Percentiles rank a stretch among this genome's conserved stretches.
Evolutionary conservation across 2,888 invertebrate species (phyloP).

Genomic region (Cataglyphis albicans): DNA sequence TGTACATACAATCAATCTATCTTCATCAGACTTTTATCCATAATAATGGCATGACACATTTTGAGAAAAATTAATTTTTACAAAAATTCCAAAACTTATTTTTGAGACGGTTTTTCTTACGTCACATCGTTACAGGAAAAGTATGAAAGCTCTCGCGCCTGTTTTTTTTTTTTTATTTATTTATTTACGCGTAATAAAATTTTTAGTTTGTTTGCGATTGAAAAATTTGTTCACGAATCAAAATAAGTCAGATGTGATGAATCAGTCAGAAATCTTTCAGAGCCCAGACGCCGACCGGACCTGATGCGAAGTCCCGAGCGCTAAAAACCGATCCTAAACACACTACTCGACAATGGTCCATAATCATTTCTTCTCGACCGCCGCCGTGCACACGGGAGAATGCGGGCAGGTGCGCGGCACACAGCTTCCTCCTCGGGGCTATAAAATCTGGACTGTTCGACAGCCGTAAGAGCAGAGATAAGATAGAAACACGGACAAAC

Average conservation of each 20-base stretch:
- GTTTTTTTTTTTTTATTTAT: not conserved
- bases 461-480: conserved; percentile 72
- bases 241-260: conserved; percentile 16
- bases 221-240: not conserved
- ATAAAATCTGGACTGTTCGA: conserved; percentile 73
- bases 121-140: not conserved
- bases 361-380: conserved; percentile 66
- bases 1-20: not conserved
- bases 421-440: conserved; percentile 54
- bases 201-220: not conserved
- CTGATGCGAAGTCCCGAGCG: conserved; percentile 56
- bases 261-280: not conserved
- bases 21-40: not conserved
- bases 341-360: conserved; percentile 72
- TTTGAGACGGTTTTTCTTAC: not conserved
- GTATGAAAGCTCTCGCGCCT: not conserved
- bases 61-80: not conserved
- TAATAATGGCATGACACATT: not conserved
- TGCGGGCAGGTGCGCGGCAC: conserved; percentile 67
- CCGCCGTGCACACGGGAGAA: conserved; percentile 46
- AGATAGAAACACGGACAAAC: conserved; percentile 64
- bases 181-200: conserved; percentile 26
- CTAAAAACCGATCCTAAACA: conserved; percentile 73
- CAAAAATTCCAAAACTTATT: not conserved
- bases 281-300: conserved; percentile 17